Evolutionary conservation across 2,888 invertebrate genomes (phyloP), one percentile per base, ranked within the genome.

Genomic region (Timandra comae): DNA sequence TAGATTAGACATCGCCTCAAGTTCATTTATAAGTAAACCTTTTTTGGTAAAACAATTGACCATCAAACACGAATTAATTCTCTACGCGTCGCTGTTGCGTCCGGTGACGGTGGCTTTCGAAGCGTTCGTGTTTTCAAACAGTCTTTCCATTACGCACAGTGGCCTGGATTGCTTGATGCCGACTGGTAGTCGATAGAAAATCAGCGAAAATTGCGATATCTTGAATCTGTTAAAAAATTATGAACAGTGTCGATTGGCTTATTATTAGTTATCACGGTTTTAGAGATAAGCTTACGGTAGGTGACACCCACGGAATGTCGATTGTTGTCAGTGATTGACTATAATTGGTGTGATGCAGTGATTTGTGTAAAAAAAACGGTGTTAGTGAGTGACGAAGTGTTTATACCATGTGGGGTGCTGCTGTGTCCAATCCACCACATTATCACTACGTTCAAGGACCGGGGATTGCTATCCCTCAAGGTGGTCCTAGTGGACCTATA

Each of bases 91-190:
- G 65, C 64, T 55, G 58, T 64, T 55, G 74, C 79, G 79, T 82
- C 84, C 82, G 84, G 81, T 72, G 74, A 70, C 69, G 69, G 69
- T 65, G 67, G 78, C 79, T 80, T 81, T 80, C 80, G 69, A 77
- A 71, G 73, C 68, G 52, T 67, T 65, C 69, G 65, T 69, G 74
- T 68, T 76, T 70, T 57, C 64, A 66, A 72, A 68, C 65, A 67
- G 79, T 79, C 78, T 80, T 75, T 80, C 70, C 60, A 68, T 64
- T 65, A 76, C 70, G 70, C 68, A 69, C 78, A 69, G 78, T 75
- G 67, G 74, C 58, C 67, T 68, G 73, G 62, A 63, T 67, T 74
- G 62, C 72, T 71, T 70, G 80, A 68, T 67, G 59, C 64, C 58
- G 58, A 57, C 61, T 66, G 62, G 69, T 65, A 65, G 65, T 57